Evolutionary conservation across 2,113 vertebrate species (phyloP), one percentile per base, ranked within the genome.

Genomic region (Ellobius talpinus): DNA sequence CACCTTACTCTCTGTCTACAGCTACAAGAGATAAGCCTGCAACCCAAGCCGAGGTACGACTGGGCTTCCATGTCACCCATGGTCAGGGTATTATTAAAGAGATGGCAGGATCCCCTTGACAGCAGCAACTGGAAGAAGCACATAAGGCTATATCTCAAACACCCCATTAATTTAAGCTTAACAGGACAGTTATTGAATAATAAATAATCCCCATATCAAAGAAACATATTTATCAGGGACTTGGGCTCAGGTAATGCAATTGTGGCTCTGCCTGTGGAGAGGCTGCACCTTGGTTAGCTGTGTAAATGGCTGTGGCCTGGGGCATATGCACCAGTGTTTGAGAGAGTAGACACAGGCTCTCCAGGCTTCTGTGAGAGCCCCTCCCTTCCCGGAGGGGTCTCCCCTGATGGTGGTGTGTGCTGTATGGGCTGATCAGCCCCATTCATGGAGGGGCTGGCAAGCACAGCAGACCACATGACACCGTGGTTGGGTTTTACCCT

Each of bases 151-250:
- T 97, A 97, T 97, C 96, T 97, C 97, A 93, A 98, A 98, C 84
- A 94, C 0, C 33, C 94, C 96, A 98, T 98, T 98, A 94, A 98
- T 98, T 98, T 97, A 97, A 96, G 87, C 97, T 98, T 98, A 98
- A 98, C 96, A 98, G 97, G 98, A 98, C 98, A 87, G 96, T 98
- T 98, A 98, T 98, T 98, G 97, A 98, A 98, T 96, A 98, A 98
- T 98, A 98, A 98, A 98, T 98, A 98, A 97, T 97, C 97, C 97
- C 98, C 68, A 90, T 98, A 98, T 98, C 95, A 94, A 98, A 95
- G 93, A 98, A 98, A 97, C 97, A 92, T 97, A 98, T 98, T 98
- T 98, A 98, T 98, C 89, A 97, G 98, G 97, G 97, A 97, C 96
- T 98, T 98, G 95, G 2, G 47, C 91, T 96, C 93, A 96, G 97